Evolutionary conservation across 1,140 invertebrate genomes (phyloP).

Genomic region (Ips typographus): DNA sequence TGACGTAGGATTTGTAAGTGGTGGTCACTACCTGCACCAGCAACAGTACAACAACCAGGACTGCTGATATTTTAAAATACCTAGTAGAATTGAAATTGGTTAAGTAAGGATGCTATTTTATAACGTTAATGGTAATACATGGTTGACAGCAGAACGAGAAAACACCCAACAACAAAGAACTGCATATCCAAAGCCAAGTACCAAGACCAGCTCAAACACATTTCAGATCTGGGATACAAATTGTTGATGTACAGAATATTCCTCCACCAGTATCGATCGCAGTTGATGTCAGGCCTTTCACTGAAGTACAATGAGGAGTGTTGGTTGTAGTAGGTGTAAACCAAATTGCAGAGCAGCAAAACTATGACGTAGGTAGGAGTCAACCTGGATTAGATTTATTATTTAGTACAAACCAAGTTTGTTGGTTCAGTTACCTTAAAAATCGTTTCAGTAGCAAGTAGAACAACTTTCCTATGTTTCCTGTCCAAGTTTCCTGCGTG

Average conservation of each 20-base stretch:
- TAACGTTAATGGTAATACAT: constrained; percentile 52
- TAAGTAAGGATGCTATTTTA: not conserved
- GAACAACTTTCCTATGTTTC: constrained; percentile 44
- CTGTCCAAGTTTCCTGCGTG: constrained; percentile 4
- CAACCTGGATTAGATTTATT: constrained; percentile 49
- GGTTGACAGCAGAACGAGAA: constrained; percentile 58
- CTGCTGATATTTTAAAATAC: constrained; percentile 47
- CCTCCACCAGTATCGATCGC: constrained; percentile 65
- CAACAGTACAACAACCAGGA: constrained; percentile 44
- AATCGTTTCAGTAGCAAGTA: constrained; percentile 50
- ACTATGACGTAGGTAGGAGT: constrained; percentile 59
- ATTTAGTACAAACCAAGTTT: not conserved
- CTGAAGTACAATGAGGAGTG: constrained; percentile 55
- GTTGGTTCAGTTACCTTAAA: constrained; percentile 50
- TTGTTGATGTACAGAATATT: constrained; percentile 67
- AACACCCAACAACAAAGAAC: constrained; percentile 63
- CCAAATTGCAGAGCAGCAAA: constrained; percentile 56
- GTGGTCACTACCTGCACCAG: constrained; percentile 47
- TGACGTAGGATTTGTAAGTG: constrained; percentile 50
- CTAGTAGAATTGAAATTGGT: constrained; percentile 45
- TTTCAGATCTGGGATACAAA: constrained; percentile 55
- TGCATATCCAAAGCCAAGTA: constrained; percentile 82
- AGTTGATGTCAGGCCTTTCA: constrained; percentile 55
- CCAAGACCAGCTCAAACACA: constrained; percentile 81
- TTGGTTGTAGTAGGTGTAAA: constrained; percentile 54